phyloP scores from a whole-genome alignment of 64 coral and sea anemone species.

The Trachythela sp. region DNA sequence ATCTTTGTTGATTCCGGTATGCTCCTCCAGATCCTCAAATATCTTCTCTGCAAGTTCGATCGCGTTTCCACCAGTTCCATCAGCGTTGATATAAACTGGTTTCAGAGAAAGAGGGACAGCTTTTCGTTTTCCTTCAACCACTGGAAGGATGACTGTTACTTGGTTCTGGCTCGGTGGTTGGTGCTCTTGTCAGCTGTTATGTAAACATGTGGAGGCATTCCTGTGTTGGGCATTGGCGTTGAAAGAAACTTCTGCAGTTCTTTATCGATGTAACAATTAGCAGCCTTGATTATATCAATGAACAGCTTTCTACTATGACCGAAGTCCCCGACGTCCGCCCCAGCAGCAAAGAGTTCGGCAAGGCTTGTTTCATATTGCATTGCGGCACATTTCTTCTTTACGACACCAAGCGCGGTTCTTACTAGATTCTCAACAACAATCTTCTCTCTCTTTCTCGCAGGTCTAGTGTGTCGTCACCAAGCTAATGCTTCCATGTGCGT shows the following conservation, averaged over 20 bases:
- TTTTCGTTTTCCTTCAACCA: neutral
- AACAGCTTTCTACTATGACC: slow-evolving; percentile 2
- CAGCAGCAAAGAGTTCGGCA: slow-evolving; percentile 9
- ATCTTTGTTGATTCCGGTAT: neutral
- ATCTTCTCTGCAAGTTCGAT: neutral
- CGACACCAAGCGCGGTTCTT: neutral
- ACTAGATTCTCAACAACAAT: neutral
- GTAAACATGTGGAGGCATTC: neutral
- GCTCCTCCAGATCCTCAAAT: neutral
- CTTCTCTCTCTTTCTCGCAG: neutral
- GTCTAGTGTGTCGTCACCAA: neutral
- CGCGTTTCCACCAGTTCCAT: neutral
- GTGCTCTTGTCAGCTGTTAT: neutral
- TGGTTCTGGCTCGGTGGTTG: neutral
- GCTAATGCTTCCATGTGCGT: neutral
- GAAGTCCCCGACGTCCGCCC: neutral
- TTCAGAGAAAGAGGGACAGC: neutral
- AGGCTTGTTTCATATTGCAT: neutral
- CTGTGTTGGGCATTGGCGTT: neutral
- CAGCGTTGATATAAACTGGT: neutral
- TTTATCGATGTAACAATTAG: neutral
- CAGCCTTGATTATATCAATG: neutral
- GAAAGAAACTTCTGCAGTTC: neutral
- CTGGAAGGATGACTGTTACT: neutral
- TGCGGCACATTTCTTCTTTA: slow-evolving; percentile 9